Conservation (phyloP, 2,888 invertebrate genomes). For the Sinotaia quadrata region DNA sequence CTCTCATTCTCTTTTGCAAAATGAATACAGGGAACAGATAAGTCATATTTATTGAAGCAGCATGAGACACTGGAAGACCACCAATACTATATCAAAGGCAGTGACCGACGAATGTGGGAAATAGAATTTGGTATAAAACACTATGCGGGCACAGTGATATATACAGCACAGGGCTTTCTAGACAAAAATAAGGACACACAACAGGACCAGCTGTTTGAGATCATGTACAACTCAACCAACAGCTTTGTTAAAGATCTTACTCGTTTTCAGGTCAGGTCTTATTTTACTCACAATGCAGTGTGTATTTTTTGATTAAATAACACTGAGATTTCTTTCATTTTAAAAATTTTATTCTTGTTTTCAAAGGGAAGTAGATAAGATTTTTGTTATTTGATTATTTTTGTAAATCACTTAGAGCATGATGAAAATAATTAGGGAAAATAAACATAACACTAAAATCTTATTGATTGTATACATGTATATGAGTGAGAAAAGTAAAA, state of each 20-base stretch:
- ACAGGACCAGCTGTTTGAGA: slow-evolving; percentile 65
- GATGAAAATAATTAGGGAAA: too few species aligned
- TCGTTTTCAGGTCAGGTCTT: slow-evolving; percentile 63
- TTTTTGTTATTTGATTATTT: too few species aligned
- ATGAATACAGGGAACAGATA: slow-evolving; percentile 63
- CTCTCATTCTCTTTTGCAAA: too few species aligned
- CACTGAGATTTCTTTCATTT: too few species aligned
- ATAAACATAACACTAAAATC: too few species aligned
- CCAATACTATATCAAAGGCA: slow-evolving; percentile 59
- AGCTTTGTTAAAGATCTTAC: slow-evolving; percentile 63
- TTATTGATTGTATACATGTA: too few species aligned
- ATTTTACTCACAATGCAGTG: too few species aligned
- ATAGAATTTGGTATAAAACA: slow-evolving; percentile 63
- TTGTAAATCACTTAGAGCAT: too few species aligned
- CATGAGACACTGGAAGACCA: slow-evolving; percentile 59
- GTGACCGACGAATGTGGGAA: slow-evolving; percentile 61
- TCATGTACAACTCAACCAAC: slow-evolving; percentile 63
- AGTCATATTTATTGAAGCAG: slow-evolving; percentile 62
- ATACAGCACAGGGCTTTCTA: slow-evolving; percentile 58
- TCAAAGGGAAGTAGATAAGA: too few species aligned
- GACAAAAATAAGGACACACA: slow-evolving; percentile 68
- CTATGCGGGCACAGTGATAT: slow-evolving; percentile 63
- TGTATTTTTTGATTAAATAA: too few species aligned
- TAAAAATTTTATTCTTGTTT: too few species aligned
- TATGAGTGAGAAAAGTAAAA: too few species aligned